Base-by-base conservation (phyloP, 35 echinoderm and acorn worm genomes). In the Lytechinus variegatus region DNA sequence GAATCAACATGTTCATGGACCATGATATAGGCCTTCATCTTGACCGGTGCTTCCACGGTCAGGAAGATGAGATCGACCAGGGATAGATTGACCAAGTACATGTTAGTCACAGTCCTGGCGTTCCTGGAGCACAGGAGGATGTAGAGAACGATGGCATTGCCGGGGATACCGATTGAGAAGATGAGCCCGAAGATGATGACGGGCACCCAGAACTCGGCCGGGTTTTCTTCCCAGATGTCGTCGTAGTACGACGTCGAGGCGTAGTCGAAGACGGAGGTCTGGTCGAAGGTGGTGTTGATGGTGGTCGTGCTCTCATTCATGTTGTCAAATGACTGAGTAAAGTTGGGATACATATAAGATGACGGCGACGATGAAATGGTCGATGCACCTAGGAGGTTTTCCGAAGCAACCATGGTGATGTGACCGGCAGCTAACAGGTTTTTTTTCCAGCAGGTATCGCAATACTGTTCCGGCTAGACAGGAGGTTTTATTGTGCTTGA, bases 61-160 rank as follows among this genome's bases (percentile, higher is more conserved):
- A 98, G 66, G 33, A 98, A 98, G 19, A 96, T 52, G 24, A 98
- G 86, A 92, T 98, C 97, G 9, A 95, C 88, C 24, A 98, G 71
- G 52, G 97, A 96, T 7, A 98, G 92, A 51, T 98, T 98, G 16
- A 98, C 93, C 6, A 98, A 92, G 92, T 94, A 98, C 54, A 98
- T 89, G 95, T 96, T 97, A 28, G 95, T 98, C 52, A 95, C 95
- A 3, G 95, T 96, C 60, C 87, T 87, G 28, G 92, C 55, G n/a
- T 87, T 91, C 44, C 97, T 71, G 5, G 95, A 94, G 8, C 86
- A 56, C 16, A 96, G 5, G 4, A 98, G 95, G 9, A 98, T 96
- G 87, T 95, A 97, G 92, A 98, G 86, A 87, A 98, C 96, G 6
- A 98, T 86, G 4, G 96, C 96, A 92, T 98, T 98, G 9, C 72